Evolutionary conservation across 2,888 invertebrate genomes (phyloP), one percentile per base, ranked within the genome.

Genomic region (Aphidoletes aphidimyza): DNA sequence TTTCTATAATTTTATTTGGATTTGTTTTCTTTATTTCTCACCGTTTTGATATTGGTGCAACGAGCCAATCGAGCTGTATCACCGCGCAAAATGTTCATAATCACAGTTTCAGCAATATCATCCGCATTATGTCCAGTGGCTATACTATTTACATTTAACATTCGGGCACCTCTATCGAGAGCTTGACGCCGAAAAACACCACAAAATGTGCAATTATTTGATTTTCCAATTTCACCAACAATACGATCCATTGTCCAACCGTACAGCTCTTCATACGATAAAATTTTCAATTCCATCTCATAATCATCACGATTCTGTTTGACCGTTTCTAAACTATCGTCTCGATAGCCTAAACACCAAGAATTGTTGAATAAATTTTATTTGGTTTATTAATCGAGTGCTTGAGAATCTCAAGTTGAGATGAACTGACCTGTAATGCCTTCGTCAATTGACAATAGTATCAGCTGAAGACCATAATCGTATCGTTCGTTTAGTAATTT

Each of bases 171-270:
- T 87, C 99, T 91, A 88, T 99, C 99, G 83, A 99, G 89, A 0
- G 99, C 99, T 89, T 99, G 99, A 42, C 99, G 92, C 85, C 99
- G 91, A 89, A 99, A 99, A 9, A 97, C 97, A 14, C 97, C 97
- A 91, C 97, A 97, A 89, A 97, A 97, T 9, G 97, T 97, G 87
- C 99, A 99, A 90, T 99, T 99, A 90, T 98, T 99, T 88, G 97
- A 97, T 85, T 95, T 93, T 0, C 92, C 92, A 88, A 95, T 95
- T 89, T 95, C 94, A 78, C 92, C 92, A 0, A 99, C 99, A 89
- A 99, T 99, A 88, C 95, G 95, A 91, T 99, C 99, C 98, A 98
- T 98, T 3, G 99, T 98, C 99, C 99, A 99, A 0, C 98, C 98
- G 91, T 99, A 99, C 5, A 99, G 91, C 87, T 99, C 98, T 91